Base-by-base conservation (phyloP, 1,140 invertebrate genomes). In the Hypothenemus hampei region DNA sequence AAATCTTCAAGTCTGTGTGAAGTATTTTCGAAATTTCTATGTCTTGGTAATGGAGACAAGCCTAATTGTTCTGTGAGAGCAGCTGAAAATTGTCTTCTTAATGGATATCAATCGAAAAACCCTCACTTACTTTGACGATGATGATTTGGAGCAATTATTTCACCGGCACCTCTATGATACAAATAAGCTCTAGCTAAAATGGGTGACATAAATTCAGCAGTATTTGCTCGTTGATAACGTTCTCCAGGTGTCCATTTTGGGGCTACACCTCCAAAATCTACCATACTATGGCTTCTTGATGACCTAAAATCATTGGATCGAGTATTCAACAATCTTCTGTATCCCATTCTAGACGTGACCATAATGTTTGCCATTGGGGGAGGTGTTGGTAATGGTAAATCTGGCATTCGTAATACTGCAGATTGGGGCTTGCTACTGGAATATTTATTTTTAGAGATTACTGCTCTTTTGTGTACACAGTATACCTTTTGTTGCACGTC, bases 351-450 rank as follows among this genome's bases (percentile, higher is more conserved):
- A 16, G 66, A 66, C 0, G 67, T 67, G 56, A 65, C 62, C 35
- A 65, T 64, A 11, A 70, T 63, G 45, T 70, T 67, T 13, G 66
- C 66, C 69, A 70, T 70, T 4, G 69, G 69, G 3, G 69, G 69
- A 18, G 69, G 69, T 19, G 69, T 69, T 10, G 69, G 67, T 11
- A 70, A 57, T n/a, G 69, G 69, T 20, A 70, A 51, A 51, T 70
- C 69, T 1, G 65, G 60, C 31, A 64, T 37, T 18, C 63, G 62
- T 1, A 62, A 54, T 6, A n/a, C n/a, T n/a, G n/a, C n/a, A n/a
- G n/a, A n/a, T n/a, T n/a, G n/a, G n/a, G n/a, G n/a, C n/a, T n/a
- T n/a, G n/a, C n/a, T n/a, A n/a, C n/a, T n/a, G n/a, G n/a, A n/a
- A n/a, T n/a, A n/a, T n/a, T n/a, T n/a, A n/a, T n/a, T n/a, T n/a